These are phyloP conservation scores for Pheosia tremula DNA, from an alignment of 2,888 invertebrate species.

Conservation along the genomic window DNA sequence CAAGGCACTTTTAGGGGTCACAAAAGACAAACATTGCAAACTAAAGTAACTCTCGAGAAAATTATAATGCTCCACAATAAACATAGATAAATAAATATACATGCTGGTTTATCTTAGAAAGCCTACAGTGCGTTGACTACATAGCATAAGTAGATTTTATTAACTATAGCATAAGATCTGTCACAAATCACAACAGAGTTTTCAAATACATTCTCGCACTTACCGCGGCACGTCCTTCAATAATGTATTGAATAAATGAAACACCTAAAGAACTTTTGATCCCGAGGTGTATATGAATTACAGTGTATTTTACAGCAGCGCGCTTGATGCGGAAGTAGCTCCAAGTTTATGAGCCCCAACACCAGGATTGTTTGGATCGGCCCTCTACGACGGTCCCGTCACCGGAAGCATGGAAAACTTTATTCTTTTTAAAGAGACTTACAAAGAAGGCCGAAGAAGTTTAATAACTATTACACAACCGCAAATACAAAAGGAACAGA, in stretches of 20 bases:
- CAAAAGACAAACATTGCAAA: conserved; percentile 41
- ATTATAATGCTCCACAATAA: conserved; percentile 24
- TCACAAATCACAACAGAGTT: neutral
- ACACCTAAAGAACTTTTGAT: conserved; percentile 26
- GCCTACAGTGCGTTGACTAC: neutral
- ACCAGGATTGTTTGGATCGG: conserved; percentile 65
- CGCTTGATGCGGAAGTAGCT: conserved; percentile 45
- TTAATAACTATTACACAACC: conserved; percentile 53
- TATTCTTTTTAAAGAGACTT: conserved; percentile 54
- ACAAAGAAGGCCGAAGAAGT: conserved; percentile 50
- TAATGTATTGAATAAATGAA: conserved; percentile 19
- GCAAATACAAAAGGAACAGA: conserved; percentile 12
- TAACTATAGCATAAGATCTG: neutral
- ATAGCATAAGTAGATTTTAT: neutral
- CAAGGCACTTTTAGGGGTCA: conserved; percentile 21
- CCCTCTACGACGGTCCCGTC: conserved; percentile 40
- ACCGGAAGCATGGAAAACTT: conserved; percentile 63
- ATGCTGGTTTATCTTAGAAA: conserved; percentile 4
- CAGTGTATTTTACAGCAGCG: conserved; percentile 49
- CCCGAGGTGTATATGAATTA: conserved; percentile 38
- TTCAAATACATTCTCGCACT: neutral
- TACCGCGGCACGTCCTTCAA: neutral
- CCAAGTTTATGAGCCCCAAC: conserved; percentile 63
- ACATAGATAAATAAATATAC: neutral
- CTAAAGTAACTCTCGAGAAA: conserved; percentile 24